Percentiles rank a stretch among this genome's conserved stretches.
Conservation (phyloP, 2,888 invertebrate genomes). For the Epinotia bilunana region DNA sequence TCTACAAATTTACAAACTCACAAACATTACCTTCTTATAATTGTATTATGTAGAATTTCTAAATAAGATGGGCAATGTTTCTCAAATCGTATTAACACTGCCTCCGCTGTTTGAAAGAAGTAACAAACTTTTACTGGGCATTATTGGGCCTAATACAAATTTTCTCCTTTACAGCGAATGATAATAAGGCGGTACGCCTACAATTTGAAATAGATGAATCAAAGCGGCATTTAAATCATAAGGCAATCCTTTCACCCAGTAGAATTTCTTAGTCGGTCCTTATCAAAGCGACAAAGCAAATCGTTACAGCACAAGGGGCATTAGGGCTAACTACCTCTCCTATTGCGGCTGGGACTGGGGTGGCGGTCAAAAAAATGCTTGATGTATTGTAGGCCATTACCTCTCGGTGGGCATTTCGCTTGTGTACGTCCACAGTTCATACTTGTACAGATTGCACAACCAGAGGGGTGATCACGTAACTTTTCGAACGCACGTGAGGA, state of each 20-base stretch:
- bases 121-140: too few relatives aligned
- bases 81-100: too few relatives aligned
- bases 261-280: slow-evolving; percentile 3
- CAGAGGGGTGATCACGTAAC: too few relatives aligned
- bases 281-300: slow-evolving; percentile 24
- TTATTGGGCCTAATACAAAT: too few relatives aligned
- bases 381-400: slow-evolving; percentile 42
- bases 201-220: background rate
- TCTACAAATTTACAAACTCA: too few relatives aligned
- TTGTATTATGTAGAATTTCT: too few relatives aligned
- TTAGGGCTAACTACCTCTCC: slow-evolving; percentile 27
- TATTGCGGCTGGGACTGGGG: slow-evolving; percentile 29
- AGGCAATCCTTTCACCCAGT: background rate
- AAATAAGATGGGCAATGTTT: too few relatives aligned
- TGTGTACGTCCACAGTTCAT: slow-evolving; percentile 28
- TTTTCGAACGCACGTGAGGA: too few relatives aligned
- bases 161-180: too few relatives aligned
- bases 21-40: too few relatives aligned
- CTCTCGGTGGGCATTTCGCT: slow-evolving; percentile 32
- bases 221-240: background rate
- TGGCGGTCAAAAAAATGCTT: slow-evolving; percentile 34
- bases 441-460: background rate
- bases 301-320: slow-evolving; percentile 20
- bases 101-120: too few relatives aligned
- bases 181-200: background rate